These are phyloP conservation scores for Hemicrepidius hirtus DNA, from an alignment of 2,888 invertebrate species.

Conservation along the genomic window DNA sequence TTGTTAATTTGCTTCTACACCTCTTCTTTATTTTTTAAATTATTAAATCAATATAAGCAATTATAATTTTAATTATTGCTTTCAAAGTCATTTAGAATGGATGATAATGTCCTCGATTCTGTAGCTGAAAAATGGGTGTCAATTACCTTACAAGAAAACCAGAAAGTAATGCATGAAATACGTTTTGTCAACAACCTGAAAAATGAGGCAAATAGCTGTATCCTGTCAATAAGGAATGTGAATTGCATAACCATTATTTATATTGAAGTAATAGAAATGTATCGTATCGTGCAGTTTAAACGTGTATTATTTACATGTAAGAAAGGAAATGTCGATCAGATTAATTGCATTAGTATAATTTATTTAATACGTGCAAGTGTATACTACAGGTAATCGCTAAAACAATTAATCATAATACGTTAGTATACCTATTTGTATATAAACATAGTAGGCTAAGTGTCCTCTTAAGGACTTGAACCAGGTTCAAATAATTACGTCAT, in stretches of 20 bases:
- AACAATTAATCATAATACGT: no score
- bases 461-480: no score
- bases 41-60: no score
- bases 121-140: neutral
- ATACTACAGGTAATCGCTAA: no score
- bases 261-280: neutral
- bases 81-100: no score
- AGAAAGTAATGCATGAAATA: neutral
- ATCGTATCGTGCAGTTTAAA: constrained; percentile 14
- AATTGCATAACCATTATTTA: constrained; percentile 13
- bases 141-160: neutral
- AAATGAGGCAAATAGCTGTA: constrained; percentile 1
- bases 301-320: constrained; percentile 7
- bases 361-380: constrained; percentile 4
- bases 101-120: neutral
- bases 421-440: no score
- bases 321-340: constrained; percentile 14
- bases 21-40: no score
- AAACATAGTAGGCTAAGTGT: no score
- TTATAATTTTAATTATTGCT: constrained; percentile 2
- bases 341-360: constrained; percentile 15
- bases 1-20: no score
- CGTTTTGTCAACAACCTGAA: neutral
- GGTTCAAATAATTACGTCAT: no score
- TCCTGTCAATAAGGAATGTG: constrained; percentile 7